Conservation (phyloP, 2,113 vertebrate genomes). For the Atrichornis clamosus region DNA sequence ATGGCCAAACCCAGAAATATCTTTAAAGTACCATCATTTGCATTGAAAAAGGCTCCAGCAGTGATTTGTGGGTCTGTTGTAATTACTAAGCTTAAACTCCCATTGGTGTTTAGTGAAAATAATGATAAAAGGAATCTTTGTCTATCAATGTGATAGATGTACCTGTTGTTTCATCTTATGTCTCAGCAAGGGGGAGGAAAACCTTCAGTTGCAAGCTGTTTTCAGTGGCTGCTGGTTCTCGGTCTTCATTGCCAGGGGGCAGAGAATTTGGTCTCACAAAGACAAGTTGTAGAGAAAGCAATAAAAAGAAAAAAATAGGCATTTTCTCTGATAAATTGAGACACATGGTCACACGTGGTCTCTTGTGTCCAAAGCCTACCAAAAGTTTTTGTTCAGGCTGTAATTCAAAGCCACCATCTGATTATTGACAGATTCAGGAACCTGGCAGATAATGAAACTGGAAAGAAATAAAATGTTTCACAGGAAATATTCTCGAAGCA, state of each 20-base stretch:
- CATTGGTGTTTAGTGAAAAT: neutral
- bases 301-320: neutral
- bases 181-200: neutral
- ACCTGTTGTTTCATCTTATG: neutral
- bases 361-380: neutral
- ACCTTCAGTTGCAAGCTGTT: neutral
- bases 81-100: neutral
- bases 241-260: neutral
- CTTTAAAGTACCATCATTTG: neutral
- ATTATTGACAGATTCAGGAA: neutral
- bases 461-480: neutral
- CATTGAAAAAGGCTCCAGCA: neutral
- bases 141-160: neutral
- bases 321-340: neutral
- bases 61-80: neutral
- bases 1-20: neutral
- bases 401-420: neutral
- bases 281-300: neutral
- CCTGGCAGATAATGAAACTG: neutral
- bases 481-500: neutral
- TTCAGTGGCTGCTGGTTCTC: neutral
- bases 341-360: fast-evolving
- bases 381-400: neutral
- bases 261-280: neutral
- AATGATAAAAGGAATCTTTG: neutral